These are phyloP conservation scores for Linnaemya tessellans DNA, from an alignment of 2,888 invertebrate species.

Conservation along the genomic window DNA sequence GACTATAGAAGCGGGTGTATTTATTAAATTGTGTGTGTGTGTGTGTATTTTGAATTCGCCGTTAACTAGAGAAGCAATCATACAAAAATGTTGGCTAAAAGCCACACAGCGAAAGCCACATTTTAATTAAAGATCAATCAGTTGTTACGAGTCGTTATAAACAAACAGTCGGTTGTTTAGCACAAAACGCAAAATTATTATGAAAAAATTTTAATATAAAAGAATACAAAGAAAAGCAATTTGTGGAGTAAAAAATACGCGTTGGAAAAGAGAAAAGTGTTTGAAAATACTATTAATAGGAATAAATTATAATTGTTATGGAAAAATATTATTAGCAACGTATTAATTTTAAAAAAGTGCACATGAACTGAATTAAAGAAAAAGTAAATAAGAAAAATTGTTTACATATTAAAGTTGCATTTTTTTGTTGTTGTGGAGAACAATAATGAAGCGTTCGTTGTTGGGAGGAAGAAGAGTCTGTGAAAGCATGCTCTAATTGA, in stretches of 20 bases:
- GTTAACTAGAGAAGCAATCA: conserved; percentile 36
- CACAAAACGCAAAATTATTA: conserved; percentile 17
- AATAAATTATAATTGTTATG: neutral
- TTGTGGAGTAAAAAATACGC: conserved; percentile 1
- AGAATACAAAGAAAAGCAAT: conserved; percentile 13
- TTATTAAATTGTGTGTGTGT: neutral
- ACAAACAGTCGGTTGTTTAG: conserved; percentile 37
- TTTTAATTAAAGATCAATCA: conserved; percentile 63
- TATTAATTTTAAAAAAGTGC: neutral
- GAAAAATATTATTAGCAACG: conserved; percentile 3
- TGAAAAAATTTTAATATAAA: neutral
- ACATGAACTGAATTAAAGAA: neutral
- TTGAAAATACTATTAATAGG: neutral
- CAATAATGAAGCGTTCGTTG: neutral
- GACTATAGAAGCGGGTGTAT: neutral
- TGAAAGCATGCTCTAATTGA: conserved; percentile 40
- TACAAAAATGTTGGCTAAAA: conserved; percentile 45
- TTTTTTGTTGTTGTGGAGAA: neutral
- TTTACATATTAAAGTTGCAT: conserved; percentile 8
- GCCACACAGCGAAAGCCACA: conserved; percentile 44
- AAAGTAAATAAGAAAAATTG: conserved; percentile 11
- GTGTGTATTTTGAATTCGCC: conserved; percentile 18
- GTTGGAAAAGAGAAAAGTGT: conserved; percentile 7
- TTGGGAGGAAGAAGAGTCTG: neutral
- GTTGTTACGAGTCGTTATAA: conserved; percentile 60